A percentile compares a stretch with the other conserved stretches of the same genome.
Conservation (phyloP, 37 sponge, comb jelly and placozoan genomes). For the Halichondria panicea region DNA sequence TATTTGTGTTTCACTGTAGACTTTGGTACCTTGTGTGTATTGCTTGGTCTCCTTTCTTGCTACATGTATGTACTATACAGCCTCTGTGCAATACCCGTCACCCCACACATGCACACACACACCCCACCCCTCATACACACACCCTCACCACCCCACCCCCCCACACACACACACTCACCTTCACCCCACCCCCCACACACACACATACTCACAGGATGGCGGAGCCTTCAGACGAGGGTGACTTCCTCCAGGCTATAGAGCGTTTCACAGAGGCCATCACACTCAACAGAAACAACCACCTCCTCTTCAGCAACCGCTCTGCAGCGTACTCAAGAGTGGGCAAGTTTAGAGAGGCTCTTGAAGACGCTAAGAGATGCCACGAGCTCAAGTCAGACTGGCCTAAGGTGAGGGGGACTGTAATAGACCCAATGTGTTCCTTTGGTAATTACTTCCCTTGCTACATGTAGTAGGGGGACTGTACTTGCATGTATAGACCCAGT, state of each 20-base stretch:
- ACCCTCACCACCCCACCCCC: too few species aligned
- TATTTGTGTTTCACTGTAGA: too few species aligned
- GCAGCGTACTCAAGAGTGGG: conserved; percentile 84
- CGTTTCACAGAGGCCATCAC: conserved; percentile 86
- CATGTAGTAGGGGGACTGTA: too few species aligned
- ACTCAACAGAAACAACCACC: conserved; percentile 80
- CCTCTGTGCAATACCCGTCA: too few species aligned
- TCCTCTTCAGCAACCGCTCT: conserved; percentile 90
- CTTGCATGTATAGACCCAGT: too few species aligned
- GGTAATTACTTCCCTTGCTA: background rate
- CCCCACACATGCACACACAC: too few species aligned
- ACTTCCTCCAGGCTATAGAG: conserved; percentile 80
- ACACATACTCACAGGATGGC: background rate
- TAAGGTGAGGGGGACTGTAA: conserved; percentile 50
- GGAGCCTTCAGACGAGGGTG: conserved; percentile 60
- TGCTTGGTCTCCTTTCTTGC: too few species aligned
- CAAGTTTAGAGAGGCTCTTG: conserved; percentile 76
- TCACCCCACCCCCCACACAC: background rate
- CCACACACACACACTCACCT: background rate
- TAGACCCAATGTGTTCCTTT: background rate
- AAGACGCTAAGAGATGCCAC: conserved; percentile 87
- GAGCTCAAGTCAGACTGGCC: conserved; percentile 91
- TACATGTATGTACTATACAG: too few species aligned
- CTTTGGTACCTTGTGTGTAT: too few species aligned
- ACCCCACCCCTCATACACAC: too few species aligned